Base-by-base conservation (phyloP, 2,888 invertebrate genomes). In the Meta bourneti region DNA sequence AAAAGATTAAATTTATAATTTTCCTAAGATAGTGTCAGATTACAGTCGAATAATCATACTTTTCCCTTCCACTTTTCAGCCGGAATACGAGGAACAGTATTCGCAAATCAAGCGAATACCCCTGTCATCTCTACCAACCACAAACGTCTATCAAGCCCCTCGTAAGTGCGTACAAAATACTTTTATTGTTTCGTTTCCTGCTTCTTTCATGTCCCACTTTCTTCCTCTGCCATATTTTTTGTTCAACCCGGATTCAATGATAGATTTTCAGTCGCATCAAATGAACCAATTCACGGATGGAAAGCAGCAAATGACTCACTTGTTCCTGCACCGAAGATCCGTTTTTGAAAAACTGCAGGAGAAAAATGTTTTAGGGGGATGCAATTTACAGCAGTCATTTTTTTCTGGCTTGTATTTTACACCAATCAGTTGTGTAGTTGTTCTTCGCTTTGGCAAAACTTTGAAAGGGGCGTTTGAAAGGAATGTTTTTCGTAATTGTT, bases 81-180 rank as follows among this genome's bases (percentile, higher is more conserved):
- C 91, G 91, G 93, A 93, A 86, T 89, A 82, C 82, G 91, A 93
- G 91, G 91, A 93, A 75, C 93, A 93, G 89, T 93, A 93, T 91
- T 89, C 93, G 79, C 91, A 91, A 90, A 93, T 92, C 91, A 92
- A 93, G 90, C 86, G 93, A 52, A 79, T 93, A 89, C 92, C 92
- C 34, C 61, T 93, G 82, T 83, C 93, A 75, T 90, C 93, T 72
- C 49, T 93, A 69, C 92, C 90, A 87, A 72, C 84, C 79, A 83
- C 81, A 78, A 93, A 93, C 86, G 80, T 89, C 83, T 93, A 93
- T 88, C 91, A 93, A 93, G 89, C 89, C 89, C 91, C 93, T 91
- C 93, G 93, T 93, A 93, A 93, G 93, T 93, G 84, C 92, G 91
- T 92, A 92, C 80, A 89, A 88, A 91, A 91, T 90, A 61, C 61